Conservation (phyloP, 2,888 invertebrate species). For the Pristionchus maxplancki region DNA sequence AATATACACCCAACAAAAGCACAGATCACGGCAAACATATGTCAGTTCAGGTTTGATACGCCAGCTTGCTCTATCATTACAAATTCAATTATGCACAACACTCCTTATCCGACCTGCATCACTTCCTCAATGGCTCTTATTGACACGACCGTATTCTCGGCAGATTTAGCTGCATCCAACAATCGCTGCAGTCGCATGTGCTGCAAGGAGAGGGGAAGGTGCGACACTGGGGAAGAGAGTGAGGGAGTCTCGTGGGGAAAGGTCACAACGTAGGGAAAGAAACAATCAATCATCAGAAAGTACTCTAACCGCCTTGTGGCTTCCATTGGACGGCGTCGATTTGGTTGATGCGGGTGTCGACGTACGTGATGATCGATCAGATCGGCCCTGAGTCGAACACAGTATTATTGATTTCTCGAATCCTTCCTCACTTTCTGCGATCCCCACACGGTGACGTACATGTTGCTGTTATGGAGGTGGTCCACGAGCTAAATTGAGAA, state of each 20-base stretch:
- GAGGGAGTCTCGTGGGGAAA: background rate
- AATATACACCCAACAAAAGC: background rate
- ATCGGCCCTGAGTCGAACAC: background rate
- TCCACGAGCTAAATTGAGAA: constrained; percentile 79
- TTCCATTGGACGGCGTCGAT: background rate
- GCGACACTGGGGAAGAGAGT: background rate
- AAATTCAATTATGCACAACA: background rate
- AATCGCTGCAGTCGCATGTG: constrained; percentile 63
- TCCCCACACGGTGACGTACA: constrained; percentile 81
- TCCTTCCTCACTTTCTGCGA: constrained; percentile 77
- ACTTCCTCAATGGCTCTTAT: constrained; percentile 62
- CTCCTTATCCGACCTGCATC: constrained; percentile 50
- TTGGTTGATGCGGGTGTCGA: background rate
- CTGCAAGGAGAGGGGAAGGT: constrained; percentile 17
- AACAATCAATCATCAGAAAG: background rate
- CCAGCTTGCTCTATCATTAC: background rate
- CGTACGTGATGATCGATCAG: background rate
- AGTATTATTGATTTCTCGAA: background rate
- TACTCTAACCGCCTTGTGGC: background rate
- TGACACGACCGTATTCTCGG: constrained; percentile 60
- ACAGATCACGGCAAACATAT: background rate
- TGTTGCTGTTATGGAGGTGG: constrained; percentile 79
- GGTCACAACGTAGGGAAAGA: background rate
- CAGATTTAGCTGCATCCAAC: constrained; percentile 57
- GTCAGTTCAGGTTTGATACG: too few species aligned